Evolutionary conservation across 2,888 invertebrate genomes (phyloP).

Genomic region (Ochlodes sylvanus): DNA sequence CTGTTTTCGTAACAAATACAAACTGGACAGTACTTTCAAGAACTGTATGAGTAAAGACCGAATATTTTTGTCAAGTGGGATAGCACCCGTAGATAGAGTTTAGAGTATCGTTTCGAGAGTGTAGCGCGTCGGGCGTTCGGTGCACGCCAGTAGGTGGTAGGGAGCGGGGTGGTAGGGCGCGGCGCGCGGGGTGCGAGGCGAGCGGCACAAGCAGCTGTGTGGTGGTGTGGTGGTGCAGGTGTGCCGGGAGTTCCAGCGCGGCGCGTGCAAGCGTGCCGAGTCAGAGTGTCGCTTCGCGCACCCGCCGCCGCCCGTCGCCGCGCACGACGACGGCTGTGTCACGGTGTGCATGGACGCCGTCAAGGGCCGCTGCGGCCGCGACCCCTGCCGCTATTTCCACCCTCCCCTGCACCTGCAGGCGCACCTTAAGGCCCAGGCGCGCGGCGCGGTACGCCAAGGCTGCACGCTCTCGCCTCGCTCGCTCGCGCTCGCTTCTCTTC

Average conservation of each 20-base stretch:
- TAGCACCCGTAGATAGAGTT: background rate
- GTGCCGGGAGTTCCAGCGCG: slow-evolving; percentile 99
- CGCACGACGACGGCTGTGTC: slow-evolving; percentile 99
- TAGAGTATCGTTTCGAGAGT: background rate
- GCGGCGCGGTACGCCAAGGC: slow-evolving; percentile 94
- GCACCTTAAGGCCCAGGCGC: slow-evolving; percentile 99
- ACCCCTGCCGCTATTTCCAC: slow-evolving; percentile 99
- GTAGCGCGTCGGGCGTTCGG: background rate
- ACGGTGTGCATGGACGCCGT: slow-evolving; percentile 99
- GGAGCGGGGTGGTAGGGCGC: slow-evolving; percentile 37
- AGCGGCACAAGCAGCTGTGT: slow-evolving; percentile 60
- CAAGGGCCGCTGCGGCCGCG: slow-evolving; percentile 99
- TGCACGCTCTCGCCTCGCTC: slow-evolving; percentile 80
- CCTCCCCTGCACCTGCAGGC: slow-evolving; percentile 99
- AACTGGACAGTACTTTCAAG: background rate
- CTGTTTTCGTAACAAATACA: too few relatives aligned
- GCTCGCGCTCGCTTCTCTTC: slow-evolving; percentile 80
- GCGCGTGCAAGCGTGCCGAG: slow-evolving; percentile 98
- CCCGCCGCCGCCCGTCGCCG: slow-evolving; percentile 98
- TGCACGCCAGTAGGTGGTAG: slow-evolving; percentile 40
- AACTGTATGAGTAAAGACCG: background rate
- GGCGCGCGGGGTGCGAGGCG: slow-evolving; percentile 44
- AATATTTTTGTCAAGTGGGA: background rate
- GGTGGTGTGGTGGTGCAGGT: slow-evolving; percentile 89
- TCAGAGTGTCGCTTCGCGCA: slow-evolving; percentile 99